phyloP scores from a whole-genome alignment of 2,797 vertebrate species.

The Threskiornis aethiopicus region DNA sequence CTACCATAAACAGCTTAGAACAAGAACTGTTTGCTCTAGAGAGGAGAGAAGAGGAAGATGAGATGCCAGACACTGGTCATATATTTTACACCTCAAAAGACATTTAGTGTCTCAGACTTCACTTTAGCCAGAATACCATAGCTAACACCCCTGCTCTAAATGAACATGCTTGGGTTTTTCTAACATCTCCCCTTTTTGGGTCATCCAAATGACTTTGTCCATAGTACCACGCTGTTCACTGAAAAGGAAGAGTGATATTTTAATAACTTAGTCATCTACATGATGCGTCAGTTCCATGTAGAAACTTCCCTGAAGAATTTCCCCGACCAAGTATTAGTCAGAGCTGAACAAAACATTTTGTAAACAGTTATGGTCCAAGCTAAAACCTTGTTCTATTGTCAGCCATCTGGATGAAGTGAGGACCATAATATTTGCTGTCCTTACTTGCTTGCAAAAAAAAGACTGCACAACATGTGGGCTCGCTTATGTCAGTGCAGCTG shows the following conservation, averaged over 20 bases:
- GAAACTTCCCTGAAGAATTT: slow-evolving; percentile 25
- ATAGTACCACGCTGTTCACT: not conserved
- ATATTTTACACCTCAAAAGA: not conserved
- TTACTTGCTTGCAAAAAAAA: not conserved
- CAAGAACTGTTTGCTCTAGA: not conserved
- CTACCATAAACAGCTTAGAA: not conserved
- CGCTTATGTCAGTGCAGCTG: not conserved
- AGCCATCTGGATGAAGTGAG: not conserved
- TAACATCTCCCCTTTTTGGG: not conserved
- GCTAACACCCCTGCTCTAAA: not conserved
- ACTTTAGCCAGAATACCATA: not conserved
- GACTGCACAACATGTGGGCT: not conserved
- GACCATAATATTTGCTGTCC: not conserved
- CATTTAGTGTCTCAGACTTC: not conserved
- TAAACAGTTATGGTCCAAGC: not conserved
- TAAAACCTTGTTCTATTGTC: not conserved
- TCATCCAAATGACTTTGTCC: not conserved
- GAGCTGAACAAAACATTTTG: not conserved
- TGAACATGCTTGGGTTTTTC: not conserved
- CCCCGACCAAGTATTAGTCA: not conserved
- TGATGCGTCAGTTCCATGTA: not conserved
- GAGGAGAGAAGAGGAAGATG: not conserved
- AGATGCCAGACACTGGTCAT: not conserved
- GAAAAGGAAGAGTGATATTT: not conserved
- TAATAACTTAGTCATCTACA: not conserved